Evolutionary conservation across 2,888 invertebrate species (phyloP).

Genomic region (Acanthosoma haemorrhoidale): DNA sequence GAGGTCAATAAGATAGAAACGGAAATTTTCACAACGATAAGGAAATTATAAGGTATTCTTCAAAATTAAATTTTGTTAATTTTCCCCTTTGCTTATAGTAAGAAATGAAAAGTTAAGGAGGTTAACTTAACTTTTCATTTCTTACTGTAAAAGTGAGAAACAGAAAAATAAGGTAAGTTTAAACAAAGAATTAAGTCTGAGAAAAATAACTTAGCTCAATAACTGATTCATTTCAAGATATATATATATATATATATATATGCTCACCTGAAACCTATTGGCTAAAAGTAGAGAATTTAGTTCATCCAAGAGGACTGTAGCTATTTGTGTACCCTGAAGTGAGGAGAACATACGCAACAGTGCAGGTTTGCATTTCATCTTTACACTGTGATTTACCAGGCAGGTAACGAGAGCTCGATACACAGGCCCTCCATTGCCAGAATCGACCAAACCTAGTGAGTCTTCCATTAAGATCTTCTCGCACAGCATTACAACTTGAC

Average conservation of each 20-base stretch:
- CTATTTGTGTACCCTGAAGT: constrained; percentile 57
- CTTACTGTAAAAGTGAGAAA: too few species aligned
- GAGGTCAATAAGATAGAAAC: too few species aligned
- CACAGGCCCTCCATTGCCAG: constrained; percentile 50
- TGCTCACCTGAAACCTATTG: constrained; percentile 43
- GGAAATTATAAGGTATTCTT: too few species aligned
- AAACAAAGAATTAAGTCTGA: background rate
- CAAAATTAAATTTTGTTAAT: too few species aligned
- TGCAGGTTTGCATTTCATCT: constrained; percentile 58
- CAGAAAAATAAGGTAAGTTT: too few species aligned
- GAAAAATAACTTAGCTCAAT: background rate
- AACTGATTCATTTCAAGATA: background rate
- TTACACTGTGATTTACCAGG: constrained; percentile 59
- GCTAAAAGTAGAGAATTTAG: constrained; percentile 51
- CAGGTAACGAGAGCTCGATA: constrained; percentile 67
- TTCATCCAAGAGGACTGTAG: constrained; percentile 60
- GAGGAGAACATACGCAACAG: constrained; percentile 54
- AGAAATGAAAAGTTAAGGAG: too few species aligned
- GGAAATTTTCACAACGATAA: too few species aligned
- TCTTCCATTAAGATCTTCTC: constrained; percentile 66
- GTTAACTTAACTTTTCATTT: too few species aligned
- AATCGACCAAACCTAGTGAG: constrained; percentile 60
- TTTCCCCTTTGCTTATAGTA: too few species aligned
- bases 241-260: background rate
- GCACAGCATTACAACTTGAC: constrained; percentile 67